Evolutionary conservation across 1,140 invertebrate species (phyloP).

Genomic region (Marisa cornuarietis): DNA sequence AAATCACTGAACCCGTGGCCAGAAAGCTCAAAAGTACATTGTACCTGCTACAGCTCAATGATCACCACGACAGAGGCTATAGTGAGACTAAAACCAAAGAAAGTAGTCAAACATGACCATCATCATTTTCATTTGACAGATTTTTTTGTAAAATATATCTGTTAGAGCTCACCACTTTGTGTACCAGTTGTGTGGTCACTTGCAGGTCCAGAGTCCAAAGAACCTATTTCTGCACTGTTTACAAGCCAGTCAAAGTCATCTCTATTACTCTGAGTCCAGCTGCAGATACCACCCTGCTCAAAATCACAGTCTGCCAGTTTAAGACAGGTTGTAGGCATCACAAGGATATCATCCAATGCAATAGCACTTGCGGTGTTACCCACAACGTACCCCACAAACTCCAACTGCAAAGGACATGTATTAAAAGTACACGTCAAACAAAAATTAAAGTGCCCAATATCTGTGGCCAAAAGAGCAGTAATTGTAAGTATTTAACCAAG

Average conservation of each 20-base stretch:
- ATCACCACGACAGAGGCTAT: too few species aligned
- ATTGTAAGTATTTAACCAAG: too few species aligned
- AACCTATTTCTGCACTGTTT: constrained; percentile 39
- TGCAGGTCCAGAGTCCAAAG: constrained; percentile 42
- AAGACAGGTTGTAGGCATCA: constrained; percentile 37
- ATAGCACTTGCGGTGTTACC: constrained; percentile 50
- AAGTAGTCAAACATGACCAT: too few species aligned
- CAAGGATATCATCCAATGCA: constrained; percentile 56
- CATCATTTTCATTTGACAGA: too few species aligned
- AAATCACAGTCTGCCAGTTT: constrained; percentile 54
- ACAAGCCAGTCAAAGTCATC: constrained; percentile 53
- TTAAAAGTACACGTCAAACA: too few species aligned
- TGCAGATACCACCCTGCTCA: constrained; percentile 53
- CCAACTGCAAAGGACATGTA: constrained; percentile 30
- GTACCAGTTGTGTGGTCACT: constrained; percentile 59
- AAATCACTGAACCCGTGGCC: too few species aligned
- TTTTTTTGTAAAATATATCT: not conserved
- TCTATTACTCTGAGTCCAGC: constrained; percentile 43
- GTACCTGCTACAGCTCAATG: too few species aligned
- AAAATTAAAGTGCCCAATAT: too few species aligned
- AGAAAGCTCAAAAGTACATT: too few species aligned
- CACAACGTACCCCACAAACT: constrained; percentile 45
- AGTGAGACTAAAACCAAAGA: too few species aligned
- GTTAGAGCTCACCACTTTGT: constrained; percentile 32
- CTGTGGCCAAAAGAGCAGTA: too few species aligned